Conservation (phyloP, 2,113 vertebrate genomes). For the Lagopus leucura region DNA sequence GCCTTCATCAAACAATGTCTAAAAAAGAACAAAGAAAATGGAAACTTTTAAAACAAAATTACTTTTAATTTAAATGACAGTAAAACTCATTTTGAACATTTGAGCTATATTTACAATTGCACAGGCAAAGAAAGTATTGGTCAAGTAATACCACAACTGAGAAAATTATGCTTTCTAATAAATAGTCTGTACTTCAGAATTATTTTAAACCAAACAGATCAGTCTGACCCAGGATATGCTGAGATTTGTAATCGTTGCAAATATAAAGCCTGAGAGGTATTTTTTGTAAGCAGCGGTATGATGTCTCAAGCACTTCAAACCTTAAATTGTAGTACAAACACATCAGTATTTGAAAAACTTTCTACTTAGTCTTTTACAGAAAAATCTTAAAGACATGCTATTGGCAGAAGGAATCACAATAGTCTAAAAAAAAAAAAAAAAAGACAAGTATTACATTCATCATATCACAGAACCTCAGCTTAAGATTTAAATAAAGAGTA, state of each 20-base stretch:
- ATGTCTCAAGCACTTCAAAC: not conserved
- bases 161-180: not conserved
- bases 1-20: slow-evolving; percentile 91
- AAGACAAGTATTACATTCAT: not conserved
- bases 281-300: not conserved
- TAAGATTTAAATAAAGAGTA: not conserved
- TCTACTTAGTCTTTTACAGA: not conserved
- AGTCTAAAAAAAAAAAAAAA: not conserved
- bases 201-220: not conserved
- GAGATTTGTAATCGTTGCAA: not conserved
- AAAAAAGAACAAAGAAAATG: slow-evolving; percentile 7
- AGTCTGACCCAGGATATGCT: not conserved
- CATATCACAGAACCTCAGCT: not conserved
- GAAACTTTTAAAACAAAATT: not conserved
- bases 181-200: not conserved
- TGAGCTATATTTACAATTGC: not conserved
- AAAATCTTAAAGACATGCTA: not conserved
- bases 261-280: not conserved
- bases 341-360: not conserved
- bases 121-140: not conserved
- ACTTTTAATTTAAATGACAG: not conserved
- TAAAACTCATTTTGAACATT: not conserved
- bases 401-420: not conserved
- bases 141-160: not conserved
- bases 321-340: not conserved